Conservation (phyloP, 2,797 vertebrate species). For the Sebastes minor region DNA sequence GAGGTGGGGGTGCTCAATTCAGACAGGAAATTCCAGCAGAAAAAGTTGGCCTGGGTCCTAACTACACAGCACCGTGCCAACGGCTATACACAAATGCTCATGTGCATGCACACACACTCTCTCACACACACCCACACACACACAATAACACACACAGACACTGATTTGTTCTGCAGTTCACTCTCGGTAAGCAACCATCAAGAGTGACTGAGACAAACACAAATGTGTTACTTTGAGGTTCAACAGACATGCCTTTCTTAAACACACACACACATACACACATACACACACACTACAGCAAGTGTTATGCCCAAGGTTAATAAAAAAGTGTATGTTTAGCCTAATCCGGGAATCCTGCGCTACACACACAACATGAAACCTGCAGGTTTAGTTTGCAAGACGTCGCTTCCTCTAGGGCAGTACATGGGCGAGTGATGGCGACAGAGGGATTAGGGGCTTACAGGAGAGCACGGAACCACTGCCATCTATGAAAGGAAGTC, state of each 20-base stretch:
- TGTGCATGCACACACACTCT: slow-evolving; percentile 48
- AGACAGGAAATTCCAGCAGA: slow-evolving; percentile 95
- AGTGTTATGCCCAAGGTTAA: slow-evolving; percentile 40
- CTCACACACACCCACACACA: slow-evolving; percentile 9
- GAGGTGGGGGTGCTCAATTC: slow-evolving; percentile 81
- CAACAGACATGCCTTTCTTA: slow-evolving; percentile 43
- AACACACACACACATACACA: slow-evolving; percentile 11
- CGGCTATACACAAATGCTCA: slow-evolving; percentile 81
- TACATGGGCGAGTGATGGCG: slow-evolving; percentile 72
- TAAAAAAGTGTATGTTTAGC: slow-evolving; percentile 63
- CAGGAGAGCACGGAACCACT: slow-evolving; percentile 67
- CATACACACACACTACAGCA: not conserved
- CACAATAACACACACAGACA: slow-evolving; percentile 60
- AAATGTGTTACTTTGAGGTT: slow-evolving; percentile 43
- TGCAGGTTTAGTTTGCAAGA: slow-evolving; percentile 73
- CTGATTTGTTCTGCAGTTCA: slow-evolving; percentile 69
- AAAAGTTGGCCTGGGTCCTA: slow-evolving; percentile 88
- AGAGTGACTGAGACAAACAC: slow-evolving; percentile 61
- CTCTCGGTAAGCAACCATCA: slow-evolving; percentile 60
- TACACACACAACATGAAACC: slow-evolving; percentile 63
- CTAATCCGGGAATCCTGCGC: slow-evolving; percentile 63
- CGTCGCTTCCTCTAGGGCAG: slow-evolving; percentile 67
- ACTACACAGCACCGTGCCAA: slow-evolving; percentile 80
- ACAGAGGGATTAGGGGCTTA: slow-evolving; percentile 82
- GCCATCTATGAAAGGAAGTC: slow-evolving; percentile 76